Conservation (phyloP, 2,113 vertebrate genomes). For the Terrapene triunguis region DNA sequence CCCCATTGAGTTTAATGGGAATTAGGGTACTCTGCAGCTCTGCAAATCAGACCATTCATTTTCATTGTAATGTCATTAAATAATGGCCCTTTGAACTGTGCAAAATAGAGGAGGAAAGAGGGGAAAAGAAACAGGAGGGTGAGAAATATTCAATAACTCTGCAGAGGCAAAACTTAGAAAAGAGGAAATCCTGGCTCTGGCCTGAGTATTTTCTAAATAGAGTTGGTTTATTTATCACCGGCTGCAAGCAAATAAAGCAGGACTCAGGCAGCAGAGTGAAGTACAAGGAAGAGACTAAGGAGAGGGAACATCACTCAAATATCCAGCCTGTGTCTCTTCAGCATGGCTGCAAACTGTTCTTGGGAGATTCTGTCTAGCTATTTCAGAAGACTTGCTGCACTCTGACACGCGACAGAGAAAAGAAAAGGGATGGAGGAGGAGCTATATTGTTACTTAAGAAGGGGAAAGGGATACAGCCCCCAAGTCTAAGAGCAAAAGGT, state of each 20-base stretch:
- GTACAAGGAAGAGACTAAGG: not conserved
- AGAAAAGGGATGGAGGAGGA: not conserved
- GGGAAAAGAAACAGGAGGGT: not conserved
- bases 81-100: not conserved
- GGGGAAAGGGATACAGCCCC: not conserved
- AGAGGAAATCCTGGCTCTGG: not conserved
- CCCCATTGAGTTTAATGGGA: not conserved
- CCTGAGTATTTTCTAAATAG: not conserved
- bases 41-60: not conserved
- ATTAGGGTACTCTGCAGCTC: not conserved
- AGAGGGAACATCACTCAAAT: not conserved
- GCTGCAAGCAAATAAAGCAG: not conserved
- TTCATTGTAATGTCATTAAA: not conserved
- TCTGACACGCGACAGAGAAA: not conserved
- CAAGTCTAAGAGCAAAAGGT: not conserved
- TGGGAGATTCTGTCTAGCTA: not conserved
- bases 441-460: not conserved
- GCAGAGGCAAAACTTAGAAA: not conserved
- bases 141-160: not conserved
- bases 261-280: not conserved
- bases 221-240: accelerated
- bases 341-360: not conserved
- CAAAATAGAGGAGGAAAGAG: not conserved
- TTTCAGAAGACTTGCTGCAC: slow-evolving; percentile 1
- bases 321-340: not conserved